Conservation (phyloP, 2,888 invertebrate genomes). For the Choristoneura rosaceana region DNA sequence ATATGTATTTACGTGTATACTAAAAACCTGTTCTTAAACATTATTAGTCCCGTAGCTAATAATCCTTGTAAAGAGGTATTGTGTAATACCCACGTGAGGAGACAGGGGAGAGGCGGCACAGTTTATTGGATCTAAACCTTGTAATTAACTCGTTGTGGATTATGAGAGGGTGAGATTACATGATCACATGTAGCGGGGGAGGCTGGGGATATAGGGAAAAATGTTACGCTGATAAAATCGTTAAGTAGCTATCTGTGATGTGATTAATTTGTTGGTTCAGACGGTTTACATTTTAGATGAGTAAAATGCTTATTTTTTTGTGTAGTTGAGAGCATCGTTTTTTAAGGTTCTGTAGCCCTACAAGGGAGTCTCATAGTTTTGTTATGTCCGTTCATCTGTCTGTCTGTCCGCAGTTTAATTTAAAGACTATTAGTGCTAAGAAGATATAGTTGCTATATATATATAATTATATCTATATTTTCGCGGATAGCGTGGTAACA, state of each 20-base stretch:
- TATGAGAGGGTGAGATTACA: slow-evolving; percentile 44
- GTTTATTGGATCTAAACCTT: slow-evolving; percentile 65
- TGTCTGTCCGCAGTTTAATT: too few species aligned
- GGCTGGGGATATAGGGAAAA: slow-evolving; percentile 42
- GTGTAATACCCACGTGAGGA: slow-evolving; percentile 35
- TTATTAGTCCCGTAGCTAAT: slow-evolving; percentile 35
- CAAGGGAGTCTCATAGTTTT: too few species aligned
- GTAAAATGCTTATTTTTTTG: neutral
- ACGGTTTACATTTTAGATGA: neutral
- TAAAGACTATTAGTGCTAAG: too few species aligned
- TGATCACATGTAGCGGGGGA: slow-evolving; percentile 40
- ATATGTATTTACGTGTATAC: neutral
- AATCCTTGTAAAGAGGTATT: slow-evolving; percentile 39
- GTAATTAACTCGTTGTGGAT: slow-evolving; percentile 67
- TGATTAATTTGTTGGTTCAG: slow-evolving; percentile 17
- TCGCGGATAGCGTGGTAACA: too few species aligned
- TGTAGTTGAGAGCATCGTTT: neutral
- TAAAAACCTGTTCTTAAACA: neutral
- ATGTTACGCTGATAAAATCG: slow-evolving; percentile 38
- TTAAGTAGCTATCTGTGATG: slow-evolving; percentile 23
- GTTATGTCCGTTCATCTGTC: too few species aligned
- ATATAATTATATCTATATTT: too few species aligned
- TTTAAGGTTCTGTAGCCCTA: too few species aligned
- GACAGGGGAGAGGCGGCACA: slow-evolving; percentile 50
- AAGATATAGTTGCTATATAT: too few species aligned